phyloP scores from a whole-genome alignment of 2,797 vertebrate genomes.

The Cercopithecus petaurista region DNA sequence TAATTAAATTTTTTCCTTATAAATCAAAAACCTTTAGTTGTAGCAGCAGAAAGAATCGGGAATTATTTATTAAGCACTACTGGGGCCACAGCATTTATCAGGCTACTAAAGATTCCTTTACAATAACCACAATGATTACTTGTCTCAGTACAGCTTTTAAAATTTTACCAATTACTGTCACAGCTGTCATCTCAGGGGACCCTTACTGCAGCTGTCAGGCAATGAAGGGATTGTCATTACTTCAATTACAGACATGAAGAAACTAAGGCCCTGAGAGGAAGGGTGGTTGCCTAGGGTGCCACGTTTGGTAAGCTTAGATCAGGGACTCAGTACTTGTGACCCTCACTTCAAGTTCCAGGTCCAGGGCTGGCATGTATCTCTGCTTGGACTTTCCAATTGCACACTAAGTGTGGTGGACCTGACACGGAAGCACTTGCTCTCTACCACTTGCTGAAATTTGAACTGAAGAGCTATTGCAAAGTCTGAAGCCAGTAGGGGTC shows the following conservation, averaged over 20 bases:
- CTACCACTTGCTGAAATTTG: neutral
- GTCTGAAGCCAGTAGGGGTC: neutral
- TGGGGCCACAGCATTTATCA: neutral
- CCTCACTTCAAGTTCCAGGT: neutral
- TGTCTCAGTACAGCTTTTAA: neutral
- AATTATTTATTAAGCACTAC: slow-evolving; percentile 8
- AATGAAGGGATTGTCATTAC: neutral
- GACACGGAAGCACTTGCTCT: neutral
- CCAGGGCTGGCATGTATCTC: neutral
- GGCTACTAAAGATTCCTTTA: neutral
- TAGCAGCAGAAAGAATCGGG: neutral
- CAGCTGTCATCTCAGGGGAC: neutral
- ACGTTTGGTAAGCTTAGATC: neutral
- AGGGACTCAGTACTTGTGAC: neutral
- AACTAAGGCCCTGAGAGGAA: neutral
- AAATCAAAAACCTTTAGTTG: neutral
- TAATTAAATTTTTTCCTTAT: neutral
- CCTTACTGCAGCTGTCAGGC: neutral
- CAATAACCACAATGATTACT: neutral
- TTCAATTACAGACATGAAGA: neutral
- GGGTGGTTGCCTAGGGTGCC: neutral
- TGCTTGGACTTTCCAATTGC: neutral
- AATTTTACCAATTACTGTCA: neutral
- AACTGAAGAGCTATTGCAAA: neutral
- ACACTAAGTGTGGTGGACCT: neutral